Evolutionary conservation across 2,113 vertebrate species (phyloP).

Genomic region (Columba janthina): DNA sequence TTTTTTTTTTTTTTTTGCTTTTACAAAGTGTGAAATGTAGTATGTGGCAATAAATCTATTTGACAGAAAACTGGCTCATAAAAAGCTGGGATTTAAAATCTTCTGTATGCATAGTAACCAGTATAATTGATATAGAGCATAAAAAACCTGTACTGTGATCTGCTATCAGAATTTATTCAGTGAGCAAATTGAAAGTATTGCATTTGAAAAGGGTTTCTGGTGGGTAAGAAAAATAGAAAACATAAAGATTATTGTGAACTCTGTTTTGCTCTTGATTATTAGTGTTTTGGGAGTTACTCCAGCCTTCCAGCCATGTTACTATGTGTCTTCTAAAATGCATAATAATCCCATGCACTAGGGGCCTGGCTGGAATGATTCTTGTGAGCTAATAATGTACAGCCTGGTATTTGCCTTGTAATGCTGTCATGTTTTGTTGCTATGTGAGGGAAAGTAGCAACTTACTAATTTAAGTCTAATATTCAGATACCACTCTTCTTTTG

Average conservation of each 20-base stretch:
- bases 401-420: constrained; percentile 46
- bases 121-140: background rate
- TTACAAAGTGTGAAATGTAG: background rate
- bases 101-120: background rate
- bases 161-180: background rate
- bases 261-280: background rate
- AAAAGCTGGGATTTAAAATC: background rate
- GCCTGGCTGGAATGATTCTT: background rate
- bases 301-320: background rate
- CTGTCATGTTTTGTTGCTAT: constrained; percentile 59
- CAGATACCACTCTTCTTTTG: constrained; percentile 56
- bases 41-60: background rate
- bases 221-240: background rate
- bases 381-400: constrained; percentile 22
- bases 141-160: background rate
- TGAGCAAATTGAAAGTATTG: background rate
- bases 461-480: constrained; percentile 49
- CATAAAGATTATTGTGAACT: background rate
- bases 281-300: background rate
- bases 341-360: background rate
- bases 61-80: background rate
- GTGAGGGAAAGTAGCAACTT: constrained; percentile 31
- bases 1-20: background rate
- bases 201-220: background rate
- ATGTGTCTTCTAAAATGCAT: background rate